Evolutionary conservation across 1,140 invertebrate species (phyloP).

Genomic region (Fopius arisanus): DNA sequence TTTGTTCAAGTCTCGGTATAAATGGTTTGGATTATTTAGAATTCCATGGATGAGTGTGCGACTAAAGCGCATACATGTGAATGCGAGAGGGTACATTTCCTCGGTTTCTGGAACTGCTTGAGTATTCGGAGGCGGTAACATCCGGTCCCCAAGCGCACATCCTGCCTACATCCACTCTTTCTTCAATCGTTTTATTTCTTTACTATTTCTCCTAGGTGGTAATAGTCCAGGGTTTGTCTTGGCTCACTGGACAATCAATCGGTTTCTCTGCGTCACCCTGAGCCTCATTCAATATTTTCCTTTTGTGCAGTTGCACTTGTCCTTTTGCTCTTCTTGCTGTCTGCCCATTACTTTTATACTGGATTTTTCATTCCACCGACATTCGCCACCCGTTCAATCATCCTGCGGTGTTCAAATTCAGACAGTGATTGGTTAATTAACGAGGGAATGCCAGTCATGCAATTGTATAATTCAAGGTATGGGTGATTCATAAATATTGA

Average conservation of each 20-base stretch:
- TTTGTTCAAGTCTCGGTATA: neutral
- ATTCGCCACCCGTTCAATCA: neutral
- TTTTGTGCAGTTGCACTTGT: neutral
- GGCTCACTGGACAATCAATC: neutral
- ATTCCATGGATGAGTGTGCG: neutral
- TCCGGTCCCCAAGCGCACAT: slow-evolving; percentile 47
- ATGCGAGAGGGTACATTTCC: slow-evolving; percentile 46
- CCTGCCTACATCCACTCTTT: slow-evolving; percentile 33
- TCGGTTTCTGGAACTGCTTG: slow-evolving; percentile 58
- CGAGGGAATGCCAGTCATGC: too few species aligned
- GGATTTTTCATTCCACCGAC: neutral
- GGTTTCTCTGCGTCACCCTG: neutral
- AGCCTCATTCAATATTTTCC: neutral
- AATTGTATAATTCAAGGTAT: too few species aligned
- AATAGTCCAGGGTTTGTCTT: neutral
- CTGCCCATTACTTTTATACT: neutral
- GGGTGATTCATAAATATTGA: neutral
- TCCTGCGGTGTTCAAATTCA: too few species aligned
- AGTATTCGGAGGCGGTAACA: slow-evolving; percentile 48
- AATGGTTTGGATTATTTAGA: neutral
- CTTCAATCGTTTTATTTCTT: slow-evolving; percentile 12
- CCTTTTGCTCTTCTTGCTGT: neutral
- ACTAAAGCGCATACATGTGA: slow-evolving; percentile 2
- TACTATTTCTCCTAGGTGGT: slow-evolving; percentile 16
- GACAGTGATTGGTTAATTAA: too few species aligned